Base-by-base conservation (phyloP, 2,888 invertebrate species). In the Cheilosia vulpina region DNA sequence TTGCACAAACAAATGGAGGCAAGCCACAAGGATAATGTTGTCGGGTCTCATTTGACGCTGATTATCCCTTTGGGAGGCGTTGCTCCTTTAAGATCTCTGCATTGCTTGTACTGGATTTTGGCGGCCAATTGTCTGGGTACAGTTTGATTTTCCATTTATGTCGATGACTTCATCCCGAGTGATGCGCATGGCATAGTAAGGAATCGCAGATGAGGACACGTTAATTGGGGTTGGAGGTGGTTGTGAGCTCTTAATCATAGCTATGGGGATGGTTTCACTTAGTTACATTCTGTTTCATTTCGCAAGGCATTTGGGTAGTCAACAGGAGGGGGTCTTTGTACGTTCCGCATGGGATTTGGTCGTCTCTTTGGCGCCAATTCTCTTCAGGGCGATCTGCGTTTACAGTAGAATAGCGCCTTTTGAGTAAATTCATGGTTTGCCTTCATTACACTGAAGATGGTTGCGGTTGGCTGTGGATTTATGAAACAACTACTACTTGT, bases 121-220 rank as follows among this genome's bases (percentile, higher is more conserved):
- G 53, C 72, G 24, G 43, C 24, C 63, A 47, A 34, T 55, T 63
- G 72, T 63, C 63, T 63, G 73, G 34, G 13, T 19, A 31, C 5
- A 45, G 52, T 60, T 60, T 21, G 52, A 53, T 55, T 34, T 34
- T 19, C n/a, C 34, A 57, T 47, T 57, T 69, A 21, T 34, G 38
- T 3, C 24, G 62, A 73, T 73, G 73, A 73, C 45, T 34, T 73
- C 63, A 73, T 73, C 34, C 21, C 50, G 34, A 38, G 19, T 45
- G 62, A 72, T 72, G 52, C 60, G 52, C 62, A 73, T 53, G 31
- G 52, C 53, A 63, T 13, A 19, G 52, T 17, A 11, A 15, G 17
- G 52, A 71, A 19, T 41, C 34, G 65, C 4, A 53, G 24, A 41
- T 41, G 27, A 53, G 27, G 43, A 15, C 38, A 41, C 41, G 17